A percentile compares a stretch with the other conserved stretches of the same genome.
Conservation (phyloP, 2,888 invertebrate genomes). For the Thysanoteuthis rhombus region DNA sequence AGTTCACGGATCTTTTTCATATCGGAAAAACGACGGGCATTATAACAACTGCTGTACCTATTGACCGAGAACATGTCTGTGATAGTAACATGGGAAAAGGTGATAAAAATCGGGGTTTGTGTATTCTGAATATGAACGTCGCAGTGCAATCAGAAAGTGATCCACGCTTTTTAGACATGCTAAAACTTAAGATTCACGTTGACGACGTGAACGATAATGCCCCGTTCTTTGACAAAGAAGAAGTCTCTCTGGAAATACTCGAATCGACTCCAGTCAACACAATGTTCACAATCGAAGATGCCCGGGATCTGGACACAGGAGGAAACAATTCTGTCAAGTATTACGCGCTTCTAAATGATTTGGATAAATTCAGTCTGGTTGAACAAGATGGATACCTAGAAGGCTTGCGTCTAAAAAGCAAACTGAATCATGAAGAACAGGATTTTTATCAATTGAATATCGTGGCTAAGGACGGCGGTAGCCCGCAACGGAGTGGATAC, state of each 20-base stretch:
- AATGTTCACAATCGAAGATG: slow-evolving; percentile 44
- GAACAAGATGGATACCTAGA: slow-evolving; percentile 40
- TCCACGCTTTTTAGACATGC: slow-evolving; percentile 43
- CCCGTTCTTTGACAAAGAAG: slow-evolving; percentile 45
- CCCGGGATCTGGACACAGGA: slow-evolving; percentile 50
- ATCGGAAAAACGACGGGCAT: slow-evolving; percentile 50
- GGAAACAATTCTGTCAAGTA: slow-evolving; percentile 45
- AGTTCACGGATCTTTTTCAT: slow-evolving; percentile 42
- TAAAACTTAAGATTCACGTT: slow-evolving; percentile 46
- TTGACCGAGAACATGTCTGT: slow-evolving; percentile 56
- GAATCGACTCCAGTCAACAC: slow-evolving; percentile 45
- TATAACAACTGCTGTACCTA: slow-evolving; percentile 44
- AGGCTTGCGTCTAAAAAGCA: slow-evolving; percentile 47
- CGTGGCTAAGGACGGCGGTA: slow-evolving; percentile 57
- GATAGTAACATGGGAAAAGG: slow-evolving; percentile 35
- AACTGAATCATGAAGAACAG: slow-evolving; percentile 52
- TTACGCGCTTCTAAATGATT: slow-evolving; percentile 45
- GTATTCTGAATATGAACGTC: slow-evolving; percentile 50
- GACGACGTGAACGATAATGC: slow-evolving; percentile 56
- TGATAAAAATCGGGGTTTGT: slow-evolving; percentile 33
- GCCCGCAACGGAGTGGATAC: slow-evolving; percentile 50
- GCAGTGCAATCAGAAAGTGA: slow-evolving; percentile 41
- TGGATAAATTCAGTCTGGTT: slow-evolving; percentile 45
- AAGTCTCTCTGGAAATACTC: slow-evolving; percentile 40
- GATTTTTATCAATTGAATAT: slow-evolving; percentile 49